Evolutionary conservation across 35 echinoderm and acorn worm genomes (phyloP), one percentile per base, ranked within the genome.

Genomic region (Strongylocentrotus purpuratus): DNA sequence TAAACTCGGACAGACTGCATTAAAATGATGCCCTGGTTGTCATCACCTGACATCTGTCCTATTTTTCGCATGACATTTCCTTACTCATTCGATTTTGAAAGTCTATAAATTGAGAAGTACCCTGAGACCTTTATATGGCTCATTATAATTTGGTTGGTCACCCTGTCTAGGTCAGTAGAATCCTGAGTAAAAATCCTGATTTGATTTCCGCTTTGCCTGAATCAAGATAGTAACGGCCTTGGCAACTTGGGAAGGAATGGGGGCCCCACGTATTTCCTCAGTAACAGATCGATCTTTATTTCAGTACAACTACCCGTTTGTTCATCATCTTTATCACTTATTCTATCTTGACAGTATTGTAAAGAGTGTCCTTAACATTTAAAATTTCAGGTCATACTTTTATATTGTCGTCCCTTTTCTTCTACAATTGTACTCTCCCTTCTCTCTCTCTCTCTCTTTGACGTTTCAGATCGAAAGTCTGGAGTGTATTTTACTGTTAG

Each of bases 31-130:
- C 20, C 65, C 65, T 8, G 28, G 7, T 28, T 78, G 20, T 78
- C 65, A 78, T 78, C 65, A n/a, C 7, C 4, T 78, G 7, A n/a
- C 65, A 78, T 28, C 22, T 78, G 65, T 78, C 65, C 65, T n/a
- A 28, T 78, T 78, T 28, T 78, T 78, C 65, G 65, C 4, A 78
- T 78, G 65, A 78, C 65, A n/a, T 78, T 78, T 28, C 20, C 65
- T 78, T 78, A 78, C 65, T 78, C 65, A 78, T 78, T 78, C 65
- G 65, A 78, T 78, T 78, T 41, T 78, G 65, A n/a, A 78, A 78
- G 65, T 78, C 20, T n/a, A n/a, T 15, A 25, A 78, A 78, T 7
- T n/a, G 65, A 78, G 50, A 55, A 55, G 50, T 55, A 55, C 50
- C 52, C 11, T 59, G 52, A 13, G 9, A 59, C 9, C 65, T n/a